Conservation (phyloP, 2,113 vertebrate species). For the Plectropomus leopardus region DNA sequence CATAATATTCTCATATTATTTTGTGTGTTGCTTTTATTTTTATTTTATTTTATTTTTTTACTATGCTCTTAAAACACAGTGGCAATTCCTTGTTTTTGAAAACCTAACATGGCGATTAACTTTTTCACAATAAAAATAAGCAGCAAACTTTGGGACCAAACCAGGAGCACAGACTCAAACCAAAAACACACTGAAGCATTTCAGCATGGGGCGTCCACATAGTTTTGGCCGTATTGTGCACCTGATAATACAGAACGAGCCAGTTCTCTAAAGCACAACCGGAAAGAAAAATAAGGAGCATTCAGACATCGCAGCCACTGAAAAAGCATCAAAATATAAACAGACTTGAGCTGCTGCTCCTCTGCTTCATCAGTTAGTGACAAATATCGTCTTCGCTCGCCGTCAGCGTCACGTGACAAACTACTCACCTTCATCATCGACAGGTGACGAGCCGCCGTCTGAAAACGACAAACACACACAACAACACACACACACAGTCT, state of each 20-base stretch:
- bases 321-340: background rate
- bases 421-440: conserved; percentile 11
- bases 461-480: background rate
- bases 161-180: too few relatives aligned
- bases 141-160: too few relatives aligned
- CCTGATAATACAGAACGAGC: background rate
- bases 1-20: too few relatives aligned
- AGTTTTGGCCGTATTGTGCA: background rate
- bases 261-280: background rate
- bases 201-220: background rate
- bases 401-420: background rate
- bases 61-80: too few relatives aligned
- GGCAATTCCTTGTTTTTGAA: too few relatives aligned
- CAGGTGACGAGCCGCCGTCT: background rate
- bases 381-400: background rate
- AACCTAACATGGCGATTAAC: too few relatives aligned
- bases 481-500: background rate
- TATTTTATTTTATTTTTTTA: too few relatives aligned
- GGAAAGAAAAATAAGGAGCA: background rate
- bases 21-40: too few relatives aligned
- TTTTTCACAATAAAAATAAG: too few relatives aligned
- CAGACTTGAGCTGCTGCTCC: background rate
- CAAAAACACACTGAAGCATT: too few relatives aligned
- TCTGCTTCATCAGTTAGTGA: background rate
- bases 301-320: background rate